Conservation (phyloP, 1,140 invertebrate species). For the Plutomurus gul region DNA sequence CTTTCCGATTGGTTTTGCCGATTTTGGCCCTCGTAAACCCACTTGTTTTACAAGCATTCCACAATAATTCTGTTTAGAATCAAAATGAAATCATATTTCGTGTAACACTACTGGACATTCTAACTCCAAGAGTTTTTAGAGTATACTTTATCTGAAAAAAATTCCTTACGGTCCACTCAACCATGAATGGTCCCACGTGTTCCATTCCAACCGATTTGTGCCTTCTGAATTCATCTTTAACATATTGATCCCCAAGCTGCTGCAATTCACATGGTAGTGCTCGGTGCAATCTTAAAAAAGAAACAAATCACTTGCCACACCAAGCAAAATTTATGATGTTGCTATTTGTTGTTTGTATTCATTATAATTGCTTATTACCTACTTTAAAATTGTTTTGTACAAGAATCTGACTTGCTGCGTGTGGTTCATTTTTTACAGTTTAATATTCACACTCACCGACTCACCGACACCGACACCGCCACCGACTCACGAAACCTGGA, state of each 20-base stretch:
- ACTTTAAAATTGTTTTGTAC: not conserved
- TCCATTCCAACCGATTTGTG: conserved; percentile 76
- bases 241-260: conserved; percentile 80
- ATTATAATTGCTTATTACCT: not conserved
- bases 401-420: conserved; percentile 1
- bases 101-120: conserved; percentile 53
- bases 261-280: conserved; percentile 76
- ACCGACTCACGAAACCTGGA: no score
- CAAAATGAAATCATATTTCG: no score
- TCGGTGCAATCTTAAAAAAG: conserved; percentile 76
- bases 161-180: conserved; percentile 83
- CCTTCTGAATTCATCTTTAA: conserved; percentile 82
- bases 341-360: not conserved
- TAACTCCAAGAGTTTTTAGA: not conserved
- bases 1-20: conserved; percentile 64
- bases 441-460: no score
- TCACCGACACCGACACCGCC: no score
- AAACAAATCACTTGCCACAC: not conserved
- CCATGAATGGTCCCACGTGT: conserved; percentile 77
- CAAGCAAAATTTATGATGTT: no score
- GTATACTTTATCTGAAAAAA: not conserved
- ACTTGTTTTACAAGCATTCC: conserved; percentile 73
- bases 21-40: conserved; percentile 65
- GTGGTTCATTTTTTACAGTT: not conserved
- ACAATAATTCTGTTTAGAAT: conserved; percentile 79